phyloP scores from a whole-genome alignment of 2,113 vertebrate species.

The Corythornis cristatus region DNA sequence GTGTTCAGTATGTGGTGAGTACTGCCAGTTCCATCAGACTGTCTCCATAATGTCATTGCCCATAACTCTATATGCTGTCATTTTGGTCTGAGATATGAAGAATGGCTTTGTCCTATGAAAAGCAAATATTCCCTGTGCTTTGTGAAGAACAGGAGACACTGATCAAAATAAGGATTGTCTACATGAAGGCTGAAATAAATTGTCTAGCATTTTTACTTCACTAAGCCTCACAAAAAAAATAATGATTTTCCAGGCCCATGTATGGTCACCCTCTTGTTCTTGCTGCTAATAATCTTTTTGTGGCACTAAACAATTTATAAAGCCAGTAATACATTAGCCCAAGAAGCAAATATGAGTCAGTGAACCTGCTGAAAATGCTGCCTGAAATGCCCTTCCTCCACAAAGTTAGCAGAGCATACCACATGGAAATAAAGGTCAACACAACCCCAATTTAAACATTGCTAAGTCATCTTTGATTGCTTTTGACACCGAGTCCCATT shows the following conservation, averaged over 20 bases:
- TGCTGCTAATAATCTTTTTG: constrained; percentile 22
- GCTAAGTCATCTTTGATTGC: not conserved
- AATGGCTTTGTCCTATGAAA: not conserved
- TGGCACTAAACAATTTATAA: constrained; percentile 4
- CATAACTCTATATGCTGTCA: not conserved
- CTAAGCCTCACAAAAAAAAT: not conserved
- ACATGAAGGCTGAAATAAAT: constrained; percentile 4
- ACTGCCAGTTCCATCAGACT: not conserved
- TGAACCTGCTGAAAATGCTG: constrained; percentile 14
- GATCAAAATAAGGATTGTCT: not conserved
- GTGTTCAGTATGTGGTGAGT: not conserved
- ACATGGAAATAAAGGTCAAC: constrained; percentile 53
- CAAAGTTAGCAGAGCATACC: constrained; percentile 15
- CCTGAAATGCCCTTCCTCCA: not conserved
- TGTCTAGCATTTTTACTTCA: constrained; percentile 2
- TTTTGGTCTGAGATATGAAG: not conserved
- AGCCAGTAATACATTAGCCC: not conserved
- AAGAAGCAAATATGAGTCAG: constrained; percentile 2
- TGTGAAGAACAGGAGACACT: not conserved
- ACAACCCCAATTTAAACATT: not conserved
- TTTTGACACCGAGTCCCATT: constrained; percentile 10
- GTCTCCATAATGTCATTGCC: constrained; percentile 2
- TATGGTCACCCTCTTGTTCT: not conserved
- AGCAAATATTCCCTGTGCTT: not conserved
- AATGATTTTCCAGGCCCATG: not conserved